phyloP scores from a whole-genome alignment of 2,113 vertebrate genomes.

The Macrotus californicus region DNA sequence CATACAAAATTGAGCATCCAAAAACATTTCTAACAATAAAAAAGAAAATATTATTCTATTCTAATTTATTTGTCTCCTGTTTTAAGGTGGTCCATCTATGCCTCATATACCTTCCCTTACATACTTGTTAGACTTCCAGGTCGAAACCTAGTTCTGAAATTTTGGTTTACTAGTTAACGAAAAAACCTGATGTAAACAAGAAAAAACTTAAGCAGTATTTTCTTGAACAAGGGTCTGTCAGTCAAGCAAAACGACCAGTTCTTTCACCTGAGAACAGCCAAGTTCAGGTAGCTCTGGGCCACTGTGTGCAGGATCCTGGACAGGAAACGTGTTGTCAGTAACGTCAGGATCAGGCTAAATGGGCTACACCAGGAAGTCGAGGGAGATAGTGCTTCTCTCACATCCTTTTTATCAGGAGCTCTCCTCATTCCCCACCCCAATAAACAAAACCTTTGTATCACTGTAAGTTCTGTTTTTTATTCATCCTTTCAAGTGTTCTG shows the following conservation, averaged over 20 bases:
- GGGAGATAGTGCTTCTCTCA: background rate
- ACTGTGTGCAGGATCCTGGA: background rate
- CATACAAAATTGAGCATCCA: background rate
- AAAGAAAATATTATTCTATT: background rate
- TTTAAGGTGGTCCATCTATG: background rate
- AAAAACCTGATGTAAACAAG: background rate
- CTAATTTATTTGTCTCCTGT: background rate
- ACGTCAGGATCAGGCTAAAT: background rate
- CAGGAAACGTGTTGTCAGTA: background rate
- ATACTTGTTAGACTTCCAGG: background rate
- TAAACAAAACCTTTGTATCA: background rate
- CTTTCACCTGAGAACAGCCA: background rate
- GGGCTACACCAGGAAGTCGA: background rate
- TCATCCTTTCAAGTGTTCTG: background rate
- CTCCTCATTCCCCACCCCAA: background rate
- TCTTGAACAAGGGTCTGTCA: background rate
- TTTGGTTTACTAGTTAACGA: slow-evolving; percentile 4
- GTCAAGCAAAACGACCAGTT: background rate
- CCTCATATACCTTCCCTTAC: background rate
- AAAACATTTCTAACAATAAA: background rate
- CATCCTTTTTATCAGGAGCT: background rate
- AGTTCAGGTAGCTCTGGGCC: background rate
- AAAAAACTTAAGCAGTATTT: slow-evolving; percentile 23
- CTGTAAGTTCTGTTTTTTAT: background rate
- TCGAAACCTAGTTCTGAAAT: background rate